These are phyloP conservation scores for Carposina sasakii DNA, from an alignment of 1,140 invertebrate species.

Conservation along the genomic window DNA sequence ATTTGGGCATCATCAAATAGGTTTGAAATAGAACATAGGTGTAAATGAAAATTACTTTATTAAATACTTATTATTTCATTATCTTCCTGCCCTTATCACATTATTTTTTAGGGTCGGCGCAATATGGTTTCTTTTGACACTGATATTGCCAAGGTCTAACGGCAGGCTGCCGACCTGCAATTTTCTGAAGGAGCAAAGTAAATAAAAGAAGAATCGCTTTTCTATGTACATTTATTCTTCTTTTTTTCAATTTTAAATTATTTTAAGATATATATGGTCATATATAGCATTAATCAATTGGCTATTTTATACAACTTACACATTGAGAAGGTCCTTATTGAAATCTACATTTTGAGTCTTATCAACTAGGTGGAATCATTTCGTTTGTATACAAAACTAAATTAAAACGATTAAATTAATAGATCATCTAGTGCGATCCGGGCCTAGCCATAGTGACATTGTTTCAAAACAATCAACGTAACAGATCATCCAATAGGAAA, in stretches of 20 bases:
- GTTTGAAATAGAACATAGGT: no score
- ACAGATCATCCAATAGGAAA: no score
- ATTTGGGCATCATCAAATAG: no score
- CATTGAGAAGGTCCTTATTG: constrained; percentile 44
- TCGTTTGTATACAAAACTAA: constrained; percentile 24
- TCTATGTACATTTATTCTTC: constrained; percentile 52
- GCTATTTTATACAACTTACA: constrained; percentile 66
- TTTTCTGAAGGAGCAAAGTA: no score
- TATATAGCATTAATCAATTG: constrained; percentile 61
- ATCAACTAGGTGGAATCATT: constrained; percentile 61
- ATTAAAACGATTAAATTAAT: background rate
- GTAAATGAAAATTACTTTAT: no score
- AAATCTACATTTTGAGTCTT: constrained; percentile 58
- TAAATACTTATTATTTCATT: no score
- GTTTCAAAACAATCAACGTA: no score
- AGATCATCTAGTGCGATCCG: background rate
- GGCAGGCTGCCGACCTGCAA: no score
- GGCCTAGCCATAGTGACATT: background rate
- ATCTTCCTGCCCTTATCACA: no score
- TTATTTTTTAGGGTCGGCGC: no score
- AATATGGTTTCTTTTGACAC: no score
- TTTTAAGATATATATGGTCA: constrained; percentile 53
- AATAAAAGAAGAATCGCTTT: constrained; percentile 39
- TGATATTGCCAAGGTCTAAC: no score
- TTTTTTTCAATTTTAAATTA: constrained; percentile 41